Evolutionary conservation across 2,113 vertebrate genomes (phyloP), one percentile per base, ranked within the genome.

Genomic region (Podocnemis expansa): DNA sequence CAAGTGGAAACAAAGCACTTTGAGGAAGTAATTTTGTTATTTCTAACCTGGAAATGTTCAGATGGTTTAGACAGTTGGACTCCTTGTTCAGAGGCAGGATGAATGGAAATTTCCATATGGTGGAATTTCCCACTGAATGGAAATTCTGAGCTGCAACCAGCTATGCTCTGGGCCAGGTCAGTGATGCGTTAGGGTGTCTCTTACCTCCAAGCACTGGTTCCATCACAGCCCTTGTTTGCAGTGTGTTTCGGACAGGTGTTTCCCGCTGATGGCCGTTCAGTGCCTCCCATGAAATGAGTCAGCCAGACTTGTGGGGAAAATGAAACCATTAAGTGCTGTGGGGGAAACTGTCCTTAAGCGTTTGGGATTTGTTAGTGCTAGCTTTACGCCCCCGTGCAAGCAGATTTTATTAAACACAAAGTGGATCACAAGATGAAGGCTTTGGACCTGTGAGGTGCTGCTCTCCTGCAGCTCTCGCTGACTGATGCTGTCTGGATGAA

Each of bases 1-100:
- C 88, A 67, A 81, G 87, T 91, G 89, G 94, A 63, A 96, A 22
- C 0, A 88, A 95, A 95, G 95, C 89, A 4, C 52, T 82, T 81
- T 92, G 84, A 91, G 86, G 13, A 0, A 0, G 19, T 76, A 17
- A n/a, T 87, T 80, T 92, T 49, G 27, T 22, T 85, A 19, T 70
- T 91, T 96, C 91, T 84, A 70, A 93, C 95, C 86, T 81, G 34
- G 91, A 58, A 78, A 47, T 52, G 29, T 82, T 88, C 86, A 80
- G 87, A 70, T 70, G 14, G 29, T 19, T 13, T 87, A 2, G 0
- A 79, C 38, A 56, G 79, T 87, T 91, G 4, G 2, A 76, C 60
- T 89, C 85, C 90, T 89, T 91, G 81, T 93, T 93, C 76, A 0
- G 0, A 49, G 60, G 19, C 0, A 0, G 75, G 47, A 94, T 82